A percentile compares a stretch with the other conserved stretches of the same genome.
Conservation (phyloP, 2,113 vertebrate species). For the Perccottus glenii region DNA sequence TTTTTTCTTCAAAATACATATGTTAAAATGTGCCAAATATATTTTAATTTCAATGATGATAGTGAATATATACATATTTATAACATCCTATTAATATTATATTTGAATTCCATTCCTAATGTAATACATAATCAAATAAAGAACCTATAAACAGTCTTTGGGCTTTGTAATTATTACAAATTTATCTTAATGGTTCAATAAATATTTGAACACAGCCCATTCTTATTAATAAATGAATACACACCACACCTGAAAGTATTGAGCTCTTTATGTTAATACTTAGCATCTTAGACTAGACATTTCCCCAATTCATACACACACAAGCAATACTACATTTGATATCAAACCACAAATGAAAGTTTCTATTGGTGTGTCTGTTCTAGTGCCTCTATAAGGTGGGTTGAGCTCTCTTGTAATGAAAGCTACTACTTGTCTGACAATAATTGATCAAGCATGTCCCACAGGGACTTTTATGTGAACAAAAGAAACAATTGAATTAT, state of each 20-base stretch:
- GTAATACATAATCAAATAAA: no score
- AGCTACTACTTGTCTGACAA: slow-evolving; percentile 57
- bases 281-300: no score
- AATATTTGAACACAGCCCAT: no score
- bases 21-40: background rate
- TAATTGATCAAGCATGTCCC: slow-evolving; percentile 68
- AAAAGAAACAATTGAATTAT: slow-evolving; percentile 73
- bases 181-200: no score
- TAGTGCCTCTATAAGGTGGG: slow-evolving; percentile 46
- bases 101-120: no score
- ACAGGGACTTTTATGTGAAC: slow-evolving; percentile 64
- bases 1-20: background rate
- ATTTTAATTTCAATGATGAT: background rate
- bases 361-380: slow-evolving; percentile 48
- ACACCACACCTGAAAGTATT: background rate
- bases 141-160: no score
- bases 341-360: slow-evolving; percentile 44
- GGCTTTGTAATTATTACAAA: no score
- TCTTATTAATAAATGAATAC: background rate
- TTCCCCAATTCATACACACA: no score
- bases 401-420: slow-evolving; percentile 56
- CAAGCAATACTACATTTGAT: slow-evolving; percentile 20
- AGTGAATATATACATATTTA: no score
- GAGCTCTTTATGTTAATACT: no score
- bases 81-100: no score